Base-by-base conservation (phyloP, 30 jellyfish, hydroid and myxozoan species). In the Hydra vulgaris region DNA sequence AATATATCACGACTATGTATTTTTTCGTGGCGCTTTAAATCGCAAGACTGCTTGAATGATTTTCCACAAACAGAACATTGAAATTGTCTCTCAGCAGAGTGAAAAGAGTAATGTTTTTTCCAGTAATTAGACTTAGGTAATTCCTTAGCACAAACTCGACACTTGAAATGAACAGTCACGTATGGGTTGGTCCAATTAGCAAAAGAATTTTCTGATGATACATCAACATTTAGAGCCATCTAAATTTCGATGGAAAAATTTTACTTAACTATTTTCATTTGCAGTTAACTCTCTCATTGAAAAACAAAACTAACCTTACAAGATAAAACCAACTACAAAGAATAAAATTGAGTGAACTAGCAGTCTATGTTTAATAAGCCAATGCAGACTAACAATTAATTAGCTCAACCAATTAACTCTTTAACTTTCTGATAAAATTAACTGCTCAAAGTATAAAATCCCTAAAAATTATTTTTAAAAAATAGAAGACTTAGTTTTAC, bases 71-170 rank as follows among this genome's bases (percentile, higher is more conserved):
- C 61, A n/a, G 85, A 16, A 27, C 87, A 80, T 8, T 56, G 83
- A 24, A 21, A 70, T 21, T 67, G 67, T 8, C 66, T 71, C 18
- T 69, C 83, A n/a, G 61, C 87, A 15, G 81, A 27, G 84, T 80
- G 87, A 67, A 70, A 66, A 19, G 81, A 68, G 3, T 66, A 80
- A 80, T 80, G 87, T 27, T 53, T 67, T 54, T 80, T 80, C 87
- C 87, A 80, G 18, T 78, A 78, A 78, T 56, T 78, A 22, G 85
- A 74, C 77, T 78, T 78, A 25, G 85, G 85, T 56, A 78, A 23
- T 20, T 78, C 85, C 24, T 78, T 78, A 54, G 77, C 26, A 5
- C 85, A 78, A 61, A 78, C 54, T 15, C 85, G 81, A 54, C 85
- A 78, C 68, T 78, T 78, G 67, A 78, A 78, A 61, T 78, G 85